Percentiles rank a stretch among this genome's conserved stretches.
Conservation (phyloP, 2,797 vertebrate species). For the Florisuga fusca region DNA sequence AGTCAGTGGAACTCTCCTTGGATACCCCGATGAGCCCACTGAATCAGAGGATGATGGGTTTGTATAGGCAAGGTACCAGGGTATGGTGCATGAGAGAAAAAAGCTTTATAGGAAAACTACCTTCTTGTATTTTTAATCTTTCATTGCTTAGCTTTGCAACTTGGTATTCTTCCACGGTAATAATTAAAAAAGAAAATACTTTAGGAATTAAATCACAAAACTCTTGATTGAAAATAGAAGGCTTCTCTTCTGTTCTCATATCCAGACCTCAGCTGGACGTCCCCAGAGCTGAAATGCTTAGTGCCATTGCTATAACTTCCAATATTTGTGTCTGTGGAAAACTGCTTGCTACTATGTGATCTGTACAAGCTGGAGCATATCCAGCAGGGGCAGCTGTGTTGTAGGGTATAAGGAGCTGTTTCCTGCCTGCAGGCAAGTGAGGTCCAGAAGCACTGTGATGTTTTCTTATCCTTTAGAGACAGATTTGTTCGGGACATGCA, state of each 20-base stretch:
- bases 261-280: neutral
- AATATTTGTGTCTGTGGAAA: neutral
- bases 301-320: neutral
- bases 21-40: rapidly evolving
- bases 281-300: neutral
- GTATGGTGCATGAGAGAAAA: neutral
- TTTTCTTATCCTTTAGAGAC: neutral
- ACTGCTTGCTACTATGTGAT: neutral
- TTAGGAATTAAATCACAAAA: neutral
- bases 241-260: neutral
- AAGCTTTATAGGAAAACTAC: neutral
- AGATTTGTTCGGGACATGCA: neutral
- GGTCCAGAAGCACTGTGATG: neutral
- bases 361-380: neutral
- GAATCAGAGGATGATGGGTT: neutral
- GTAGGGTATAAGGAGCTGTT: neutral
- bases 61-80: neutral
- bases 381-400: neutral
- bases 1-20: neutral
- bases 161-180: neutral
- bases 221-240: neutral
- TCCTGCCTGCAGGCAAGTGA: neutral
- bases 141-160: neutral
- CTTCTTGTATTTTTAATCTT: neutral
- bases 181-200: neutral